Evolutionary conservation across 2,888 invertebrate species (phyloP).

Genomic region (Lottia scabra): DNA sequence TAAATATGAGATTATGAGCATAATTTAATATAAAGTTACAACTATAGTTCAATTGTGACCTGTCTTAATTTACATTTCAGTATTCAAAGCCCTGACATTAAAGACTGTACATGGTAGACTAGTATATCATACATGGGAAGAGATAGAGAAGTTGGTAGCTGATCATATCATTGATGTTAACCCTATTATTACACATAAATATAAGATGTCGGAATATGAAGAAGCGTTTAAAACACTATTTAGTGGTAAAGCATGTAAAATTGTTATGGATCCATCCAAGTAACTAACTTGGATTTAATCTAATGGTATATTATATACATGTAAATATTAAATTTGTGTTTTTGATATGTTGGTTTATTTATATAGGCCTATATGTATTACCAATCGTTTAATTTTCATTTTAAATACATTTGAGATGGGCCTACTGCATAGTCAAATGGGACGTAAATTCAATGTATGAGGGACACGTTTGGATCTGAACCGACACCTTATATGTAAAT

Average conservation of each 20-base stretch:
- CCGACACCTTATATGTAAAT: no score
- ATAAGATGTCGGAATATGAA: conserved; percentile 59
- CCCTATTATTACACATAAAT: conserved; percentile 52
- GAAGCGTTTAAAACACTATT: conserved; percentile 59
- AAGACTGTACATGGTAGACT: conserved; percentile 60
- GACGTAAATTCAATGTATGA: no score
- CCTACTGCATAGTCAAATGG: no score
- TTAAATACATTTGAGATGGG: no score
- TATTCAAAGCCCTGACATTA: conserved; percentile 60
- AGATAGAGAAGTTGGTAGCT: conserved; percentile 55
- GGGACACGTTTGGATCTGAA: no score
- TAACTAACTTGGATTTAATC: background rate
- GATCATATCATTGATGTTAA: conserved; percentile 53
- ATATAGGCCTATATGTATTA: no score
- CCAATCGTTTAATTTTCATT: no score
- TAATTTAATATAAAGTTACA: no score
- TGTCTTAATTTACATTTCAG: conserved; percentile 36
- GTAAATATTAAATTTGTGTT: no score
- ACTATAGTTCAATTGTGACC: background rate
- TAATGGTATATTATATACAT: no score
- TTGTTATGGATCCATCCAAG: conserved; percentile 53
- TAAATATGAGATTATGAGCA: no score
- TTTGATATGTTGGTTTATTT: no score
- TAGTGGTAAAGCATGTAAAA: conserved; percentile 59
- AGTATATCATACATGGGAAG: conserved; percentile 62